A percentile compares a stretch with the other conserved stretches of the same genome.
Conservation (phyloP, 2,888 invertebrate genomes). For the Eubasilissa splendida region DNA sequence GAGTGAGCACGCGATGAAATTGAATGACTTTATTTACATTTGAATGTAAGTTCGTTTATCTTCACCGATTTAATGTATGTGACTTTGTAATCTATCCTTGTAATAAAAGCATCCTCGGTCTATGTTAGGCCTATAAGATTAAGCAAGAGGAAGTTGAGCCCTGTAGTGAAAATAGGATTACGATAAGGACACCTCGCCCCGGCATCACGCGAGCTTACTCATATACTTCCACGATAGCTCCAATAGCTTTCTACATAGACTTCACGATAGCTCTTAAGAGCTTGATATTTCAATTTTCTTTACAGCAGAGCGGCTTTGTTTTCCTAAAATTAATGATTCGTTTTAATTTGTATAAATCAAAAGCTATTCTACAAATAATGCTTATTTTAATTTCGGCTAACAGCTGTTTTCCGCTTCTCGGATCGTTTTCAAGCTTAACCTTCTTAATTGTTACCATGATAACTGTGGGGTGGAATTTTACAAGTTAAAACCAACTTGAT, state of each 20-base stretch:
- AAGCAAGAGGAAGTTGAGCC: constrained; percentile 39
- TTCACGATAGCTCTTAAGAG: no score
- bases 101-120: constrained; percentile 43
- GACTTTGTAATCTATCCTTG: constrained; percentile 39
- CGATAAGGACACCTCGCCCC: constrained; percentile 5
- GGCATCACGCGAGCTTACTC: background rate
- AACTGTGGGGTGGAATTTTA: no score
- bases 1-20: background rate
- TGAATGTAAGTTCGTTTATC: background rate
- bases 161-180: constrained; percentile 36
- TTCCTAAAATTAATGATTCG: no score
- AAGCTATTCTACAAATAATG: no score
- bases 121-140: constrained; percentile 32
- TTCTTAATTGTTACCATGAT: no score
- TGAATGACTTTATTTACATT: background rate
- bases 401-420: no score
- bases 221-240: background rate
- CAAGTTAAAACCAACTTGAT: no score
- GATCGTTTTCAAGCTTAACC: no score
- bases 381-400: no score
- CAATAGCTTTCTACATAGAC: background rate
- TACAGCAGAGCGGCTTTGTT: no score
- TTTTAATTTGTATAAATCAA: no score
- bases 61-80: constrained; percentile 29
- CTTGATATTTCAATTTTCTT: no score